A percentile compares a stretch with the other conserved stretches of the same genome.
Evolutionary conservation across 2,113 vertebrate genomes (phyloP).

Genomic region (Leucosticte australis): DNA sequence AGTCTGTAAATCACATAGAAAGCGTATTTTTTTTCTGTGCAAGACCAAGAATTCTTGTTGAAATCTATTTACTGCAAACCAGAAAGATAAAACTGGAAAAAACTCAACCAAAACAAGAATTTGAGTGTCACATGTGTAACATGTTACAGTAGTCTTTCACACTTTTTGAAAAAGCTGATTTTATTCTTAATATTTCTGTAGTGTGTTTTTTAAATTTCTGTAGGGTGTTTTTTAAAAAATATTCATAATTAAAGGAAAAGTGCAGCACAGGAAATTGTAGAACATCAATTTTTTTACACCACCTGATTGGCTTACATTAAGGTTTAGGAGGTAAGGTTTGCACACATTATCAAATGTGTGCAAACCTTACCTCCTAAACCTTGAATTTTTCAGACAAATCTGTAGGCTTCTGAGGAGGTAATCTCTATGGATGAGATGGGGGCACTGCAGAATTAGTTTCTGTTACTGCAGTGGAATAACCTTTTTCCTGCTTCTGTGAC

Average conservation of each 20-base stretch:
- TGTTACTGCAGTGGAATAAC: background rate
- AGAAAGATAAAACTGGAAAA: background rate
- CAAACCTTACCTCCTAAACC: background rate
- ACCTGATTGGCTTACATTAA: background rate
- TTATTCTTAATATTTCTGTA: background rate
- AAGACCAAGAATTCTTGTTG: background rate
- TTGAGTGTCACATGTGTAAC: rapidly evolving
- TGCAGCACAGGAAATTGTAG: background rate
- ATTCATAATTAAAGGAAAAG: background rate
- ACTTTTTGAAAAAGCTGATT: background rate
- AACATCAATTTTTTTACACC: background rate
- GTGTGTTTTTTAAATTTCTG: background rate
- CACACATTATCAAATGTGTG: background rate
- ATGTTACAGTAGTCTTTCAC: background rate
- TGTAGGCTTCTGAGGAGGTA: background rate
- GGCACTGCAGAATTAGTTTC: background rate
- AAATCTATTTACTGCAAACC: background rate
- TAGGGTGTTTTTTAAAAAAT: background rate
- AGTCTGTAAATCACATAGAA: background rate
- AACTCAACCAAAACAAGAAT: background rate
- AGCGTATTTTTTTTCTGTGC: background rate
- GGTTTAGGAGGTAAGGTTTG: no score
- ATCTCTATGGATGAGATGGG: background rate
- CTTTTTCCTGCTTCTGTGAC: background rate
- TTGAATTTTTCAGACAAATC: background rate